phyloP scores from a whole-genome alignment of 1,140 invertebrate species.

The Diorhabda elongata region DNA sequence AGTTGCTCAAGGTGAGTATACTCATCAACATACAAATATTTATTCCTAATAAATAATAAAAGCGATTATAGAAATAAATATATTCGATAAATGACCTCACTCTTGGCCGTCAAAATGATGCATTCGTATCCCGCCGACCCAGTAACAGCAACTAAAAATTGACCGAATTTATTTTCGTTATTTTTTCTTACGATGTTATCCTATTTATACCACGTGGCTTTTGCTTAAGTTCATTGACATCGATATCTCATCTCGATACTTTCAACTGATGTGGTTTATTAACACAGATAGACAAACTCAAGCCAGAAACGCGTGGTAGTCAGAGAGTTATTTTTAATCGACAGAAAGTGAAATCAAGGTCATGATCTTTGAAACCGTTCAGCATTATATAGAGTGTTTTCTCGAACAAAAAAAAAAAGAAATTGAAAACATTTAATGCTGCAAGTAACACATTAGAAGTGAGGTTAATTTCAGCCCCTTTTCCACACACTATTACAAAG shows the following conservation, averaged over 20 bases:
- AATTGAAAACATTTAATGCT: no score
- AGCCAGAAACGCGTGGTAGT: not conserved
- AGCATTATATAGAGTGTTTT: no score
- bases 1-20: no score
- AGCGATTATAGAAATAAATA: no score
- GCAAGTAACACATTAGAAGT: no score
- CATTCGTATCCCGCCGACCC: not conserved
- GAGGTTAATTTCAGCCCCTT: no score
- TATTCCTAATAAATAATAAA: no score
- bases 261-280: not conserved
- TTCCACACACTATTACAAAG: no score
- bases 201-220: conserved; percentile 8
- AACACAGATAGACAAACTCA: conserved; percentile 2
- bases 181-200: not conserved
- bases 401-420: no score
- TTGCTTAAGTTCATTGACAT: conserved; percentile 7
- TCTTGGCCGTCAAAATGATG: no score
- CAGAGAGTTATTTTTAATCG: not conserved
- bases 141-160: not conserved
- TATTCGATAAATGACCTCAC: no score
- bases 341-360: conserved; percentile 12
- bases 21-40: no score
- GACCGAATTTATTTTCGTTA: not conserved
- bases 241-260: not conserved
- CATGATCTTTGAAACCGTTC: not conserved